Conservation (phyloP, 1,140 invertebrate species). For the Eumaeus atala region DNA sequence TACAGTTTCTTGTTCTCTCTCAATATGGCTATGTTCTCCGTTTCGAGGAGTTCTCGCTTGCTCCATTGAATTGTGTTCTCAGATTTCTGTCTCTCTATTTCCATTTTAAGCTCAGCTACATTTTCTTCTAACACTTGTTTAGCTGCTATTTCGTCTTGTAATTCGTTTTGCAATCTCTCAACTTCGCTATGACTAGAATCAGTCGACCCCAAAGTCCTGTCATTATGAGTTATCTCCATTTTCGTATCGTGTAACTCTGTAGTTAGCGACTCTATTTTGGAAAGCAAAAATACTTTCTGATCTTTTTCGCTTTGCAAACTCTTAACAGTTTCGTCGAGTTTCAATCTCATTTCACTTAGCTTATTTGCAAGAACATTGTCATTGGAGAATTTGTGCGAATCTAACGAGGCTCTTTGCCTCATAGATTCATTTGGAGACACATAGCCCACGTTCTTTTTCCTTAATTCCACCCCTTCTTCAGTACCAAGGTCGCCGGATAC, state of each 20-base stretch:
- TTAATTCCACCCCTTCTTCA: conserved; percentile 59
- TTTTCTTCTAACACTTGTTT: conserved; percentile 65
- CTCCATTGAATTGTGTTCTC: conserved; percentile 96
- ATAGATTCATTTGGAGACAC: conserved; percentile 47
- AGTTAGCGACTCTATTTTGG: conserved; percentile 57
- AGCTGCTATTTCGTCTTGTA: conserved; percentile 64
- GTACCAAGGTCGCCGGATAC: conserved; percentile 48
- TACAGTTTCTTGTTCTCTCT: conserved; percentile 92
- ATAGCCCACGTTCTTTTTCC: conserved; percentile 52
- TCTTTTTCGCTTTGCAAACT: conserved; percentile 60
- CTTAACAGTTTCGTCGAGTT: conserved; percentile 57
- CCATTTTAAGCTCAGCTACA: conserved; percentile 87
- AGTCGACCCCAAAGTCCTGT: conserved; percentile 58
- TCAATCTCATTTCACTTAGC: conserved; percentile 52
- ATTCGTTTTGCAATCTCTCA: conserved; percentile 58
- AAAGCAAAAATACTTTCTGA: conserved; percentile 52
- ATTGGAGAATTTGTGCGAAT: conserved; percentile 63
- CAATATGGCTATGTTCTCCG: conserved; percentile 89
- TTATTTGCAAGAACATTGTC: conserved; percentile 60
- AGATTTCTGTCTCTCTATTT: conserved; percentile 88
- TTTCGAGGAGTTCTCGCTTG: conserved; percentile 90
- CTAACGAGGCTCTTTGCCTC: conserved; percentile 54
- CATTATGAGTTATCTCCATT: conserved; percentile 50
- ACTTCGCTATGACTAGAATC: conserved; percentile 68
- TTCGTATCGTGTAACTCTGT: conserved; percentile 54